These are phyloP conservation scores for Platalea minor DNA, from an alignment of 2,797 vertebrate genomes.

Conservation along the genomic window DNA sequence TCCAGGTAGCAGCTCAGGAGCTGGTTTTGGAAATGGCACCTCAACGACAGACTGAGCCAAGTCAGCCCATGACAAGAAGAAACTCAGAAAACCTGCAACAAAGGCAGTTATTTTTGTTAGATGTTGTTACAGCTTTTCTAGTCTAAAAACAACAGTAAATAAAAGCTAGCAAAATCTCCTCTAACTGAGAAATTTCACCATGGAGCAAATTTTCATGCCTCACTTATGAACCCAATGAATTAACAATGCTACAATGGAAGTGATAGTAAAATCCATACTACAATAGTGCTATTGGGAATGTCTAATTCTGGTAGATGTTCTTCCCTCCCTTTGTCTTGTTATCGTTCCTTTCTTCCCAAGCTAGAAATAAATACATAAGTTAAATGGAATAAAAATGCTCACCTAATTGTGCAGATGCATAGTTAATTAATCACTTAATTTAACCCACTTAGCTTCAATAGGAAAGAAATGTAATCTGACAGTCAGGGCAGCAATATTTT, in stretches of 20 bases:
- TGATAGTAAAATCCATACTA: background rate
- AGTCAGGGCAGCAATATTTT: slow-evolving; percentile 42
- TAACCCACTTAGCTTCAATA: slow-evolving; percentile 37
- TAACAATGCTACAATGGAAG: background rate
- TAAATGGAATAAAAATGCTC: slow-evolving; percentile 54
- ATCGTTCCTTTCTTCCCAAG: background rate
- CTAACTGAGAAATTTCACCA: background rate
- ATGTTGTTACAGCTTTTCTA: background rate
- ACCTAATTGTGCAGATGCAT: slow-evolving; percentile 48
- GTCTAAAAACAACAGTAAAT: background rate
- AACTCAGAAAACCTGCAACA: background rate
- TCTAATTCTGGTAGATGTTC: background rate
- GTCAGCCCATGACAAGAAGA: background rate
- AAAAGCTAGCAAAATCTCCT: background rate
- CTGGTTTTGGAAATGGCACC: background rate
- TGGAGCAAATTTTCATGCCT: background rate
- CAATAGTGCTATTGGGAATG: background rate
- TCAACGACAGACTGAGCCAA: background rate
- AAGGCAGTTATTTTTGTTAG: background rate
- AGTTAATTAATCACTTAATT: slow-evolving; percentile 67
- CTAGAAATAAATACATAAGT: slow-evolving; percentile 27
- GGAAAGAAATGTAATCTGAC: slow-evolving; percentile 49
- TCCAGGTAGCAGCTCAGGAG: background rate
- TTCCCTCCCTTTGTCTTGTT: background rate
- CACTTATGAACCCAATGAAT: background rate